Evolutionary conservation across 2,797 vertebrate genomes (phyloP), one percentile per base, ranked within the genome.

Genomic region (Syngnathus acus): DNA sequence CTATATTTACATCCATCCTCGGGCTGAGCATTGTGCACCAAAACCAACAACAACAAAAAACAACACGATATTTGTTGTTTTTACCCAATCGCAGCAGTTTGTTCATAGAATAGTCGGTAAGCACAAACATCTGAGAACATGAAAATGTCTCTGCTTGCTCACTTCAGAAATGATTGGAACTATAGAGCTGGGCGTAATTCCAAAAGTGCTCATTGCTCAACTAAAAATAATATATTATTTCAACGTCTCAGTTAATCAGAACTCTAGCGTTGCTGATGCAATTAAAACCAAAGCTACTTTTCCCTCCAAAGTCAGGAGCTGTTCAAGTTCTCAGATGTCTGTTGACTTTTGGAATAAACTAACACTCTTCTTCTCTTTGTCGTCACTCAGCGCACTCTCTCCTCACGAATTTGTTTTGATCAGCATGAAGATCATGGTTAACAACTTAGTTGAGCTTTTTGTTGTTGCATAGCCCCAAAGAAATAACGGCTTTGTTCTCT

Each of bases 31-130:
- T 23, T 32, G 26, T 32, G 26, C 26, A 32, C 26, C 26, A 32
- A 32, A 32, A 32, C 26, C 26, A 32, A 32, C 26, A 32, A 32
- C 26, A 32, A 32, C 26, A 32, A 32, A 32, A 32, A 51, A 51
- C 7, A 8, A 19, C 9, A 2, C 26, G 26, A 32, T 3, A 11
- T 59, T 61, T 66, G 10, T 78, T 71, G 58, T 75, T 81, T 81
- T 74, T 72, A 66, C 75, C 59, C 58, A 17, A 5, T 23, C 59
- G 23, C 53, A 69, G 70, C 70, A 70, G 61, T 50, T 5, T 69
- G 68, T 62, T 71, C 11, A 7, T 76, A 55, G 64, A 13, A n/a
- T 72, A 65, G 45, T 64, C 50, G 64, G 21, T 26, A 17, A 67
- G 62, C 5, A 26, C 26, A 37, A 10, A 42, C 17, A 45, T 67